Base-by-base conservation (phyloP, 2,797 vertebrate species). In the Eupleurogrammus muticus region DNA sequence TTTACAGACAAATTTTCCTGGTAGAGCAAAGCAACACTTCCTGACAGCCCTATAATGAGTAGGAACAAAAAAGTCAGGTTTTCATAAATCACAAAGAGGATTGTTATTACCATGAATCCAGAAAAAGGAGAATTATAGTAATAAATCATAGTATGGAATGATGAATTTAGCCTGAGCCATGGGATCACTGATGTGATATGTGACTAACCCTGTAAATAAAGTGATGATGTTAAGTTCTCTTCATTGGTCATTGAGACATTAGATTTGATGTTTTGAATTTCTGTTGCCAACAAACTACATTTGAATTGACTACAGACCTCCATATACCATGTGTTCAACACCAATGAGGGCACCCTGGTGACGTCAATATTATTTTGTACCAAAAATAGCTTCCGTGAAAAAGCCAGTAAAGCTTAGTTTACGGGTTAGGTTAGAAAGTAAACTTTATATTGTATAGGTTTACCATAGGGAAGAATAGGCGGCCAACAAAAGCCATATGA, bases 1-100 rank as follows among this genome's bases (percentile, higher is more conserved):
- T 54, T 8, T 11, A 51, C 44, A 8, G 11, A 48, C 20, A 59
- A 49, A 53, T 24, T 34, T n/a, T 75, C 51, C 44, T 46, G 5
- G 17, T 11, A 17, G 10, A 21, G 42, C 5, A 44, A 11, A 51
- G 20, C 3, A 48, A 1, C 9, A 42, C 65, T 48, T 51, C 52
- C 35, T 59, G 11, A 34, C 36, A 3, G n/a, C 12, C 20, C n/a
- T 28, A 5, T 50, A 50, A 60, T 35, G 14, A 16, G 35, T 9
- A 23, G 14, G 5, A 63, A 55, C 17, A 51, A 11, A 0, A 50
- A 58, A 44, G 35, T 9, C 5, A 21, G n/a, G 13, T 51, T 50
- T 51, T 46, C 12, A 47, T 35, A 0, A 2, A 10, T 57, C 32
- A 28, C 14, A 9, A 5, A 32, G 7, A 38, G 21, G 17, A 36